Conservation (phyloP, 2,113 vertebrate genomes). For the Astatotilapia flaviijosephi region DNA sequence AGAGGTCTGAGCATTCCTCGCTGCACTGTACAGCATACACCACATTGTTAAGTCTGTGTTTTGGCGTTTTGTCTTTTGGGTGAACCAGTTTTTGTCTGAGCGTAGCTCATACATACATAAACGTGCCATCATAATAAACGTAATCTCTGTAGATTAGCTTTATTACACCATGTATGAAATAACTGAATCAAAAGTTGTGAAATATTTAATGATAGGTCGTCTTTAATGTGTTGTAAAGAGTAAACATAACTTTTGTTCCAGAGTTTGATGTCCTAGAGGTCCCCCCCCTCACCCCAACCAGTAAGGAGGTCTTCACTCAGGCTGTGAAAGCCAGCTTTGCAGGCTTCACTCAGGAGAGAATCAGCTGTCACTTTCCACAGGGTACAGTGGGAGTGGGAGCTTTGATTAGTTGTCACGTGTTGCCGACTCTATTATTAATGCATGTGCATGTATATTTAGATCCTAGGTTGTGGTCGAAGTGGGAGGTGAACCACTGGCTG, state of each 20-base stretch:
- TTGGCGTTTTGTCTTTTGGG: no score
- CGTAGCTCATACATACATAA: background rate
- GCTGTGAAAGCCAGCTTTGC: conserved; percentile 59
- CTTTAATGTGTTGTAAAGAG: background rate
- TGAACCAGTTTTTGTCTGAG: no score
- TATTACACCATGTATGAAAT: background rate
- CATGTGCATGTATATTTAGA: conserved; percentile 11
- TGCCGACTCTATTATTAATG: background rate
- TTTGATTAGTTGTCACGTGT: background rate
- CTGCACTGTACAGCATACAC: no score
- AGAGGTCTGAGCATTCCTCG: no score
- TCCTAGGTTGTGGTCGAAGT: conserved; percentile 58
- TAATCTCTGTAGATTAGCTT: background rate
- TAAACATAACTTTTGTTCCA: background rate
- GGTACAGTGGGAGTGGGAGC: conserved; percentile 13
- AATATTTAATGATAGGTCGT: background rate
- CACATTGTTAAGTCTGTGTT: no score
- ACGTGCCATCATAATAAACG: background rate
- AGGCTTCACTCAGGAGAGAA: conserved; percentile 62
- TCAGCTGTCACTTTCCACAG: conserved; percentile 42
- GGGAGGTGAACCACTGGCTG: conserved; percentile 70
- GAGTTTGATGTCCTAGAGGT: conserved; percentile 61
- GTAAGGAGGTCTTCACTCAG: conserved; percentile 66
- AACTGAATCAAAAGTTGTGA: background rate
- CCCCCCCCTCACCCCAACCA: conserved; percentile 68